A percentile compares a stretch with the other conserved stretches of the same genome.
Conservation (phyloP, 1,140 invertebrate genomes). For the Nebria ingens region DNA sequence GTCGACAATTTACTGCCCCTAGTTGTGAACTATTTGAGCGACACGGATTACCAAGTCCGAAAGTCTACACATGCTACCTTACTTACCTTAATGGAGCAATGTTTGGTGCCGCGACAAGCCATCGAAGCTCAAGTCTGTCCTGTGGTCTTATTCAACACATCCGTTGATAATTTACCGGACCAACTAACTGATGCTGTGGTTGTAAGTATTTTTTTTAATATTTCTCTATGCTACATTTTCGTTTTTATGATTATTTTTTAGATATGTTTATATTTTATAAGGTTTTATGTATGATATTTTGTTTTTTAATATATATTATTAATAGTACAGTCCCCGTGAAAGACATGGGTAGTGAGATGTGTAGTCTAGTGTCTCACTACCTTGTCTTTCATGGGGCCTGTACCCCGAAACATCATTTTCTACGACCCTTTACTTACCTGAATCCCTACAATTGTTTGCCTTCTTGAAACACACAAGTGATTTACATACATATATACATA, state of each 20-base stretch:
- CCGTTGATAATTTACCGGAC: conserved; percentile 15
- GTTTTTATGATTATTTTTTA: too few relatives aligned
- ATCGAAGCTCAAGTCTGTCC: conserved; percentile 32
- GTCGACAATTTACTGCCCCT: conserved; percentile 27
- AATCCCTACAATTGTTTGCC: too few relatives aligned
- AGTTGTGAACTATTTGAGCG: conserved; percentile 27
- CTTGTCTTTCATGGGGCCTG: conserved; percentile 75
- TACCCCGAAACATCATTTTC: too few relatives aligned
- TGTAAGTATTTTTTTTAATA: conserved; percentile 21
- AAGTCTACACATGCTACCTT: conserved; percentile 22
- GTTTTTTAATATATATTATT: not conserved
- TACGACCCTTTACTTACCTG: not conserved
- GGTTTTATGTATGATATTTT: too few relatives aligned
- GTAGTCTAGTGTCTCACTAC: conserved; percentile 68
- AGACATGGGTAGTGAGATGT: conserved; percentile 96
- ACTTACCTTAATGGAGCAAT: conserved; percentile 25
- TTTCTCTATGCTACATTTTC: not conserved
- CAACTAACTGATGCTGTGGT: conserved; percentile 21
- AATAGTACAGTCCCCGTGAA: conserved; percentile 45
- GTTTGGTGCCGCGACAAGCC: conserved; percentile 23
- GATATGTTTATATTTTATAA: too few relatives aligned
- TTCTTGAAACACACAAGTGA: not conserved
- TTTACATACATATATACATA: not conserved
- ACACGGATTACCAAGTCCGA: conserved; percentile 20
- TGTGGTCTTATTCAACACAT: conserved; percentile 26